phyloP scores from a whole-genome alignment of 2,888 invertebrate genomes.

The Tinea trinotella region DNA sequence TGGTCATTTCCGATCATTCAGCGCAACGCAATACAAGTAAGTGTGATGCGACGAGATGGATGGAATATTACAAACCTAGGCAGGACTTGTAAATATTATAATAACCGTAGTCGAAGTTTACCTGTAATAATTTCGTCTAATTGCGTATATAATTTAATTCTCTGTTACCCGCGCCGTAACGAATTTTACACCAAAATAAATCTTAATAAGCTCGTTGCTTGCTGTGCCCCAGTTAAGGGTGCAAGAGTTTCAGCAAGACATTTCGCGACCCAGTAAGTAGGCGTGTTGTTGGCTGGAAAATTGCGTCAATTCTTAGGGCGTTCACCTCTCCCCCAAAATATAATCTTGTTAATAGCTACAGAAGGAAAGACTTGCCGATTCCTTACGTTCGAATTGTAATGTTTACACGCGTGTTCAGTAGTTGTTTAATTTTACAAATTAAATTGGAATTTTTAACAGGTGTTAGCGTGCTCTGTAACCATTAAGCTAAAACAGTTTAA shows the following conservation, averaged over 20 bases:
- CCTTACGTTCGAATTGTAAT: background rate
- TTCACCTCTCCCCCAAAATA: conserved; percentile 32
- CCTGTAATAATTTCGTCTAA: conserved; percentile 3
- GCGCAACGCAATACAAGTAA: background rate
- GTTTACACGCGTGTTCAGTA: conserved; percentile 6
- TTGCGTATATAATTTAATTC: conserved; percentile 20
- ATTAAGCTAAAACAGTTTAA: background rate
- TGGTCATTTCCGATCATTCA: conserved; percentile 47
- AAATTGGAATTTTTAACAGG: background rate
- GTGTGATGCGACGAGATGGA: no score
- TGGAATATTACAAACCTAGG: no score
- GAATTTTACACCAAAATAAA: conserved; percentile 38
- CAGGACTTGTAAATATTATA: background rate
- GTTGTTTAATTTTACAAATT: background rate
- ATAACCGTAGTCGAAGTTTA: background rate
- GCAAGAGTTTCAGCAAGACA: conserved; percentile 39
- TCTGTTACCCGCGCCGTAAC: conserved; percentile 30
- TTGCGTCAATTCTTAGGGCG: conserved; percentile 53
- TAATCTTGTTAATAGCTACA: conserved; percentile 43
- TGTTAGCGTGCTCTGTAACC: background rate
- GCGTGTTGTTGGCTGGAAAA: conserved; percentile 58
- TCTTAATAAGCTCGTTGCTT: conserved; percentile 17
- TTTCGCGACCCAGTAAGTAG: conserved; percentile 57
- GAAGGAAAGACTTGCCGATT: conserved; percentile 2
- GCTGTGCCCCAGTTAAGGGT: conserved; percentile 38